phyloP scores from a whole-genome alignment of 2,113 vertebrate genomes.

The Sorex fumeus region DNA sequence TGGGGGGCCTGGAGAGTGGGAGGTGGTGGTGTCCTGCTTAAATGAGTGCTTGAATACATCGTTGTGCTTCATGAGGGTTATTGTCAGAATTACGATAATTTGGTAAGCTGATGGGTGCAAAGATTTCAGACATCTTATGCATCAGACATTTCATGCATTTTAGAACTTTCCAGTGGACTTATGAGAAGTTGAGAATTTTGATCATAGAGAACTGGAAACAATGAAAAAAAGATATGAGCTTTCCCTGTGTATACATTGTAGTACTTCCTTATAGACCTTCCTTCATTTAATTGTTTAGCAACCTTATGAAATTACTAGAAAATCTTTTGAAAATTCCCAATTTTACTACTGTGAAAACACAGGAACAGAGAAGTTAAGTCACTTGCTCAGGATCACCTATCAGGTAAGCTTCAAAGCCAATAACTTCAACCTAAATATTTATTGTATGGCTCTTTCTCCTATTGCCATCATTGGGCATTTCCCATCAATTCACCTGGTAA shows the following conservation, averaged over 20 bases:
- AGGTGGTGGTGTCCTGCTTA: not conserved
- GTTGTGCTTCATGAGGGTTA: not conserved
- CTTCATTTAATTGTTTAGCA: slow-evolving; percentile 12
- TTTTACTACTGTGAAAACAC: not conserved
- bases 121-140: slow-evolving; percentile 40
- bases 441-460: too few species aligned
- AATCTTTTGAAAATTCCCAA: not conserved
- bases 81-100: slow-evolving; percentile 10
- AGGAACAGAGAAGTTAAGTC: not conserved
- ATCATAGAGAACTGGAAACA: not conserved
- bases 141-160: too few species aligned
- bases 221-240: not conserved
- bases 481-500: not conserved
- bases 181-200: slow-evolving; percentile 5
- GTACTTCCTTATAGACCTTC: slow-evolving; percentile 5
- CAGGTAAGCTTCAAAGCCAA: not conserved
- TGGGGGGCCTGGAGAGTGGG: not conserved
- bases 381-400: not conserved
- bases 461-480: not conserved
- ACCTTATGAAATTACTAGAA: not conserved
- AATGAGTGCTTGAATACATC: slow-evolving; percentile 6
- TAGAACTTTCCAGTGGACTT: not conserved
- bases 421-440: not conserved
- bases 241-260: not conserved
- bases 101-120: not conserved